Evolutionary conservation across 2,797 vertebrate species (phyloP), one percentile per base, ranked within the genome.

Genomic region (Smutsia temminckii): DNA sequence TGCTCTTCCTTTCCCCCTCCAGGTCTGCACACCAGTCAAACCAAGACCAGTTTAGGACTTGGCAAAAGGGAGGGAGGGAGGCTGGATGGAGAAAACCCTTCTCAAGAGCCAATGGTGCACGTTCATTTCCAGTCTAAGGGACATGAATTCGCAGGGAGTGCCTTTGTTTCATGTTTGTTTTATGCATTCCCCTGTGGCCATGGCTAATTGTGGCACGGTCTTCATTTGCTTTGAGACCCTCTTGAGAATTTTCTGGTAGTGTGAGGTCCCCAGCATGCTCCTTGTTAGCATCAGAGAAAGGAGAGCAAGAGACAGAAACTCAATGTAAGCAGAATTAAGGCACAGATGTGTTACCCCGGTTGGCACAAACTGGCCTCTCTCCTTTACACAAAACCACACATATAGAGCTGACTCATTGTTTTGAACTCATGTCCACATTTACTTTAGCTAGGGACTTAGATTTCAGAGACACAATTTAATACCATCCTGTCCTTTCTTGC

Each of bases 191-290:
- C 53, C 37, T 34, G 29, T 93, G 88, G 40, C 61, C 32, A 25
- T 87, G 95, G 64, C 68, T 93, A 9, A 81, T 74, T n/a, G 46
- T 32, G 66, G 8, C 69, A 42, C 88, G 37, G 32, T n/a, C n/a
- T 91, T 66, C 78, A 9, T 68, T 96, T 83, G 66, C 64, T 96
- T 95, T 69, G 25, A 40, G 34, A 85, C 46, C 59, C 23, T 93
- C 20, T 0, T 1, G 93, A 79, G 66, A 95, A 92, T 97, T 77
- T 87, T 21, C 90, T 94, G 51, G 79, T 89, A 8, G 80, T 89
- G 51, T 96, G 81, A 91, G 87, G 95, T 97, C 97, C 95, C 93
- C 77, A 37, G 85, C 71, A 10, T 92, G 97, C 95, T 93, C 51
- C 69, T 90, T 75, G 85, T 85, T 12, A 27, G 77, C 42, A 8